Conservation (phyloP, 2,888 invertebrate genomes). For the Polia nebulosa region DNA sequence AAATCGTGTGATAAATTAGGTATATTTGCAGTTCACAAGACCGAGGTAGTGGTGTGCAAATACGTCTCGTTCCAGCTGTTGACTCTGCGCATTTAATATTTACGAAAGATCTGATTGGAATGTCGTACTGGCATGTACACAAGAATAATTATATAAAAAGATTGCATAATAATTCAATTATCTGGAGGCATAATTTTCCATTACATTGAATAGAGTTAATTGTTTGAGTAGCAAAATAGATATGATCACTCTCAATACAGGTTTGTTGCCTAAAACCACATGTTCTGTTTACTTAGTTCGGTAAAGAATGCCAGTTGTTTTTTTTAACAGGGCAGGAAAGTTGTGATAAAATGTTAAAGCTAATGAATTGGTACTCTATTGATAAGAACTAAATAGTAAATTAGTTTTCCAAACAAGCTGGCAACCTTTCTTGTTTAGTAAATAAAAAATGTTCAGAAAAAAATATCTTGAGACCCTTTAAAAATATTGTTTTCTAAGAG, state of each 20-base stretch:
- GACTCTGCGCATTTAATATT: constrained; percentile 82
- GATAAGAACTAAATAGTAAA: not conserved
- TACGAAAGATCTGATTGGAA: constrained; percentile 83
- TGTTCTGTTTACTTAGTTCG: not conserved
- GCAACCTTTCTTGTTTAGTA: not conserved
- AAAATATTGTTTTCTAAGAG: not conserved
- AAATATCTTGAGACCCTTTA: no score
- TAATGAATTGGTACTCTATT: not conserved
- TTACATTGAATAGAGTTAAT: not conserved
- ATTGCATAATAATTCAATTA: constrained; percentile 44
- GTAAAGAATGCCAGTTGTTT: not conserved
- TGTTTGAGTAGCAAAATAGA: not conserved
- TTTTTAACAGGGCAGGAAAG: not conserved
- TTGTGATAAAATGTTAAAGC: not conserved
- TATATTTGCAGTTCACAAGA: constrained; percentile 78
- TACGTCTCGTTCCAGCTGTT: constrained; percentile 84
- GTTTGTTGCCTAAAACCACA: not conserved
- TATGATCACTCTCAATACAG: not conserved
- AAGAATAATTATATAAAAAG: constrained; percentile 45
- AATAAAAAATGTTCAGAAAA: not conserved
- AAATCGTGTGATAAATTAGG: constrained; percentile 60
- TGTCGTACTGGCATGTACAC: constrained; percentile 69
- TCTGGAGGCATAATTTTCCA: constrained; percentile 8
- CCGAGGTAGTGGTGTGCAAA: constrained; percentile 81
- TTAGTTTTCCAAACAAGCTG: not conserved